Evolutionary conservation across 2,888 invertebrate genomes (phyloP), one percentile per base, ranked within the genome.

Genomic region (Zonitis immaculata): DNA sequence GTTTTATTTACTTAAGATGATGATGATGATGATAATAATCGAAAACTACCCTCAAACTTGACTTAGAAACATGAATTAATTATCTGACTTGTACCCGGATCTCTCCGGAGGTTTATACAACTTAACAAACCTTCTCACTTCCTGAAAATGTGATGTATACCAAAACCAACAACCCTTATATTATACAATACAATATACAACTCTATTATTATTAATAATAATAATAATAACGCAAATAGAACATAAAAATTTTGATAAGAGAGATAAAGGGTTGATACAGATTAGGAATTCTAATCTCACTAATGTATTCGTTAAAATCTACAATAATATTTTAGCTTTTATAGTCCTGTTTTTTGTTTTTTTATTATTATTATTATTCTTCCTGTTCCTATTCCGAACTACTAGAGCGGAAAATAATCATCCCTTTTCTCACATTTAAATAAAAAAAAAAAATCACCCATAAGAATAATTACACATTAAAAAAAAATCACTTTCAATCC

Each of bases 61-160:
- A 62, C 55, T 61, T 8, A 60, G 62, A 65, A 66, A 67, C 67
- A 67, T 69, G 68, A 69, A 70, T 70, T 70, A 70, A 69, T 70
- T 66, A 70, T 68, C 65, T 60, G 61, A 63, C 66, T 61, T 58
- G 16, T 7, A 9, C 35, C 66, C 63, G 58, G 52, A 65, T 64
- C 61, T 62, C 66, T 64, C 62, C 59, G 46, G 65, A 62, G 64
- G 57, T 52, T 54, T 53, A n/a, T n/a, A 52, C 50, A 62, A 62
- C 61, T 65, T 57, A 56, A 51, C 56, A 52, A 48, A 50, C 53
- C 55, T 55, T 46, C 54, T 50, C 39, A 5, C 18, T 39, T 51
- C 51, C 51, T 52, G 52, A 46, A n/a, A n/a, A n/a, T n/a, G n/a
- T n/a, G n/a, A n/a, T n/a, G n/a, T 18, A 20, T 52, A 52, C 60